Evolutionary conservation across 2,888 invertebrate species (phyloP).

Genomic region (Limenitis camilla): DNA sequence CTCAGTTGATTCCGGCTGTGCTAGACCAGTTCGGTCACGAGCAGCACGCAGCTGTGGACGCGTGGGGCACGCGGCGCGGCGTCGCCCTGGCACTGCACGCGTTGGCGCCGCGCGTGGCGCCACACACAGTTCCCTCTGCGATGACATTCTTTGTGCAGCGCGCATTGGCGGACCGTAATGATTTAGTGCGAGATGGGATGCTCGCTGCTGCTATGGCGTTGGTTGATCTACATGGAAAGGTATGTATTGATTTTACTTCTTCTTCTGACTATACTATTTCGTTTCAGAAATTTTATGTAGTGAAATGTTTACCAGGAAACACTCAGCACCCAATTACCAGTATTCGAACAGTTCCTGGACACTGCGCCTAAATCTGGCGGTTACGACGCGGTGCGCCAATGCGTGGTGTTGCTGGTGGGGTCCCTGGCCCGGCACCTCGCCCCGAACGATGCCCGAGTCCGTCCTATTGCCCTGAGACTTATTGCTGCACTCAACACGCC

Average conservation of each 20-base stretch:
- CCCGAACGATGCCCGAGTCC: slow-evolving; percentile 89
- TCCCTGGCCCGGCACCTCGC: slow-evolving; percentile 96
- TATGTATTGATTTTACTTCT: neutral
- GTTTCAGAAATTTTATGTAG: too few species aligned
- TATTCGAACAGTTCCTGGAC: slow-evolving; percentile 95
- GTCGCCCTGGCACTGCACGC: slow-evolving; percentile 87
- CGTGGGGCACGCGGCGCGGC: slow-evolving; percentile 93
- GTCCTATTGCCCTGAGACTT: slow-evolving; percentile 94
- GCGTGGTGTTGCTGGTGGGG: slow-evolving; percentile 97
- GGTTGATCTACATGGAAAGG: slow-evolving; percentile 94
- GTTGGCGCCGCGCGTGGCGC: slow-evolving; percentile 81
- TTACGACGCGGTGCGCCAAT: slow-evolving; percentile 94
- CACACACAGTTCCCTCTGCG: slow-evolving; percentile 79
- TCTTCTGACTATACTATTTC: too few species aligned
- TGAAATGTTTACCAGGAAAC: slow-evolving; percentile 3
- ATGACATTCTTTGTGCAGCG: slow-evolving; percentile 89
- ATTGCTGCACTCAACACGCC: slow-evolving; percentile 95
- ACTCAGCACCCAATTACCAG: slow-evolving; percentile 82
- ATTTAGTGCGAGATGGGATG: slow-evolving; percentile 91
- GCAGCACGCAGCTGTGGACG: slow-evolving; percentile 88
- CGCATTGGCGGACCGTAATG: slow-evolving; percentile 89
- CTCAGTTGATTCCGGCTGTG: slow-evolving; percentile 86
- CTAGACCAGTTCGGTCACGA: slow-evolving; percentile 94
- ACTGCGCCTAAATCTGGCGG: slow-evolving; percentile 92
- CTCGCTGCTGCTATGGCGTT: slow-evolving; percentile 93